Base-by-base conservation (phyloP, 1,140 invertebrate species). In the Steinernema feltiae region DNA sequence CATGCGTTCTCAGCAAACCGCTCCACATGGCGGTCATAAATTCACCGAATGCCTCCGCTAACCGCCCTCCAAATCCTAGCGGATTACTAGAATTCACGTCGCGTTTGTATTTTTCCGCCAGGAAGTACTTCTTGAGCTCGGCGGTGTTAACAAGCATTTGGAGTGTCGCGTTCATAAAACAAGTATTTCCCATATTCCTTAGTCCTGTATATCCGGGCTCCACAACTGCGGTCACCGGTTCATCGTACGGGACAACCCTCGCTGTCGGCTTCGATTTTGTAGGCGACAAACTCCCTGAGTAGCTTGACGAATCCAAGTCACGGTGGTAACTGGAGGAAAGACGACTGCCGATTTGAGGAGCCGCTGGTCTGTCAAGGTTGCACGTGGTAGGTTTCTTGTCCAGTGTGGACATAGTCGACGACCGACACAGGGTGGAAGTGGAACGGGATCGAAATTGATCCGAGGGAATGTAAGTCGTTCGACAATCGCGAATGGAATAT, bases 161-260 rank as follows among this genome's bases (percentile, higher is more conserved):
- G 27, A 92, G 84, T 0, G 90, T 91, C 31, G 91, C 88, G 83
- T 91, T 91, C 91, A 92, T 91, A 82, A 91, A 92, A 82, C 91
- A 92, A 1, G 91, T 91, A 82, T 91, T 91, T 63, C 91, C 91
- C 30, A 91, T 87, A 80, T 91, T 91, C 29, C 88, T 87, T 75
- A 91, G 87, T 46, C 91, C 91, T 83, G 90, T 91, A 63, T 90
- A 89, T 41, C 91, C 91, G n/a, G 89, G 78, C 32, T 74, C 41
- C 29, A 80, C 78, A 12, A 73, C 29, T 32, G 31, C 35, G 21
- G 69, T 77, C 27, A 72, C 73, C 17, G 70, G n/a, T 71, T 76
- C 70, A 21, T 63, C 53, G 24, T 63, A 63, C 15, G 53, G 53
- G 24, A 63, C 53, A 3, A 63, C 24, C 24, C 53, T 63, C 24